These are phyloP conservation scores for Malacoctenus gilli DNA, from an alignment of 2,797 vertebrate genomes.

Conservation along the genomic window DNA sequence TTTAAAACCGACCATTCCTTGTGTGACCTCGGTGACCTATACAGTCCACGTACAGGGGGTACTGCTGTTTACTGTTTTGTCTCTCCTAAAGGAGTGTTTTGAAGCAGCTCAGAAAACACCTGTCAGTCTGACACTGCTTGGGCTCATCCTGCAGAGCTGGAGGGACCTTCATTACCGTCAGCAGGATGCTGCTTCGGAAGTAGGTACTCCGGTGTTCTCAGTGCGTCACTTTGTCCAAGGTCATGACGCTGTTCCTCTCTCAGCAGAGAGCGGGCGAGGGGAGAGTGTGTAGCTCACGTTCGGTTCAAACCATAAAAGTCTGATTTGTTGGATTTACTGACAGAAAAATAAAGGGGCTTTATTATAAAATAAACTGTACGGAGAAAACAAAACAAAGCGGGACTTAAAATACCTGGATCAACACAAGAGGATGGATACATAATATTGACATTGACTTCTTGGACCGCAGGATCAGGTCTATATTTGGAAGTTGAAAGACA, in stretches of 20 bases:
- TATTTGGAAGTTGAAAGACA: too few relatives aligned
- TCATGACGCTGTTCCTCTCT: slow-evolving; percentile 60
- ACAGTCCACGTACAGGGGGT: too few relatives aligned
- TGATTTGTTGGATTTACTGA: neutral
- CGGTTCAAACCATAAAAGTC: neutral
- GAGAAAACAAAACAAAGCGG: too few relatives aligned
- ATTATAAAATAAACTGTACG: too few relatives aligned
- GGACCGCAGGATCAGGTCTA: too few relatives aligned
- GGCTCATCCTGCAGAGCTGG: slow-evolving; percentile 11
- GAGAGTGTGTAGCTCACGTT: neutral
- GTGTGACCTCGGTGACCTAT: too few relatives aligned
- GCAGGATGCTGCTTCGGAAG: slow-evolving; percentile 62
- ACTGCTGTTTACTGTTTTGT: neutral
- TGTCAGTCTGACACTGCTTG: neutral
- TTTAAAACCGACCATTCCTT: too few relatives aligned
- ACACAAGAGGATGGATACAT: too few relatives aligned
- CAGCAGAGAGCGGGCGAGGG: slow-evolving; percentile 3
- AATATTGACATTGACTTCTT: too few relatives aligned
- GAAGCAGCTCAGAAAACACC: neutral
- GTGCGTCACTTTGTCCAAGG: slow-evolving; percentile 69
- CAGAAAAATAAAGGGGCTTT: slow-evolving; percentile 7
- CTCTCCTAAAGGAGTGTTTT: neutral
- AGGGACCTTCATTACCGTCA: slow-evolving; percentile 16
- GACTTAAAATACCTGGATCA: too few relatives aligned
- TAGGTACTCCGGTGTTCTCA: slow-evolving; percentile 25